These are phyloP conservation scores for Drosophila niveifrons DNA, from an alignment of 2,888 invertebrate genomes.

Conservation along the genomic window DNA sequence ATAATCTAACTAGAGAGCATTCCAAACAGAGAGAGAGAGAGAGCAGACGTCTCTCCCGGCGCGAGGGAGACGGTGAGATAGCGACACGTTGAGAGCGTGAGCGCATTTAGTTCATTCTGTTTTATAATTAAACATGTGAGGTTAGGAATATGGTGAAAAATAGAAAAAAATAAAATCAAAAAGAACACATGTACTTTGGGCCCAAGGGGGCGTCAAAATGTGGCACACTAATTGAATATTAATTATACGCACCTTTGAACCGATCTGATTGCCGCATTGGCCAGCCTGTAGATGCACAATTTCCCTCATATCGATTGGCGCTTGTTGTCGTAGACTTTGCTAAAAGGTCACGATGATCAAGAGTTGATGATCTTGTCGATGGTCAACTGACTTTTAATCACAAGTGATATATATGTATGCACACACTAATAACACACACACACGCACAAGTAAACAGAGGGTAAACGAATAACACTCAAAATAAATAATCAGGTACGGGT, in stretches of 20 bases:
- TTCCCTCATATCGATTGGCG: constrained; percentile 90
- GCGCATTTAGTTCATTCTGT: constrained; percentile 58
- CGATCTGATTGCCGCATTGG: constrained; percentile 96
- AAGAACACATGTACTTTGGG: constrained; percentile 1
- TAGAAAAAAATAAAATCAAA: constrained; percentile 39
- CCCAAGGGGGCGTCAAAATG: constrained; percentile 16
- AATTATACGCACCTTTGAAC: constrained; percentile 91
- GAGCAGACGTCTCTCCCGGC: background rate
- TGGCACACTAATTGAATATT: constrained; percentile 47
- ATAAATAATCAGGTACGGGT: constrained; percentile 33
- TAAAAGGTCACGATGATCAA: constrained; percentile 47
- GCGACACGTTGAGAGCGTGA: constrained; percentile 1
- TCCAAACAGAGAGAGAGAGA: constrained; percentile 27
- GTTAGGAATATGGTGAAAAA: constrained; percentile 64
- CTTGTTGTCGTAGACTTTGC: constrained; percentile 26
- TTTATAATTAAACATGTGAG: constrained; percentile 82
- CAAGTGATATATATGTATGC: constrained; percentile 21
- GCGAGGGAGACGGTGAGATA: constrained; percentile 1
- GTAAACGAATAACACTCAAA: constrained; percentile 19
- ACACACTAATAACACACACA: constrained; percentile 25
- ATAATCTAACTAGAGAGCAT: constrained; percentile 14
- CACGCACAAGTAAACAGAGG: constrained; percentile 6
- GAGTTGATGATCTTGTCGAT: constrained; percentile 5
- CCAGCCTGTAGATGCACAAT: constrained; percentile 96
- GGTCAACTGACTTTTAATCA: constrained; percentile 35